These are phyloP conservation scores for Andricus grossulariae DNA, from an alignment of 1,140 invertebrate genomes.

Conservation along the genomic window DNA sequence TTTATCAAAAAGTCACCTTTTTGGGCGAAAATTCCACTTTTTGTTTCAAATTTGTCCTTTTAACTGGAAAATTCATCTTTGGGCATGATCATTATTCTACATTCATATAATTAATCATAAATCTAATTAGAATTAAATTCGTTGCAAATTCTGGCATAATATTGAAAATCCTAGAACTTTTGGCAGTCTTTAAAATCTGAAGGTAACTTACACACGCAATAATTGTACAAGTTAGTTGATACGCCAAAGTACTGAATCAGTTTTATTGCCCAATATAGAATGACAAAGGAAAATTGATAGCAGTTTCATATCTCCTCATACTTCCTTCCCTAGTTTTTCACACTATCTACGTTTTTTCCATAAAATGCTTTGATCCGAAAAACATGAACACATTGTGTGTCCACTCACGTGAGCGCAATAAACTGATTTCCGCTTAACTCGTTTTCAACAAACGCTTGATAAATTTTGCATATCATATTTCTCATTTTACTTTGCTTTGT, in stretches of 20 bases:
- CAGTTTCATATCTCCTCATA: conserved; percentile 12
- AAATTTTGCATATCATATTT: not conserved
- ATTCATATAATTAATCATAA: too few species aligned
- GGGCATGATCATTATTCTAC: too few species aligned
- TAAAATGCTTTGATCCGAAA: conserved; percentile 23
- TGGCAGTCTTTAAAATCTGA: too few species aligned
- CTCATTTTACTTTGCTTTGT: not conserved
- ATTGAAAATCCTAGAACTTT: too few species aligned
- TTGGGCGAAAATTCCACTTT: too few species aligned
- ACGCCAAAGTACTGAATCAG: not conserved
- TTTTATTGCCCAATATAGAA: not conserved
- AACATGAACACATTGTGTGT: not conserved
- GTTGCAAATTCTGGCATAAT: too few species aligned
- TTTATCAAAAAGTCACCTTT: too few species aligned
- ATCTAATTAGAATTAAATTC: too few species aligned
- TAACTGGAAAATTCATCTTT: too few species aligned
- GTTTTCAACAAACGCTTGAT: not conserved
- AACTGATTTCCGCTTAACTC: conserved; percentile 6
- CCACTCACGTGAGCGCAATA: conserved; percentile 12
- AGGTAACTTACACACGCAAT: not conserved
- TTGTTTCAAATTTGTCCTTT: too few species aligned
- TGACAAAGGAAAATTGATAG: conserved; percentile 12
- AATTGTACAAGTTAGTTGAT: not conserved
- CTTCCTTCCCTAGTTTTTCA: not conserved
- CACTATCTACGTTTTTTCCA: conserved; percentile 8